Evolutionary conservation across 2,888 invertebrate genomes (phyloP), one percentile per base, ranked within the genome.

Genomic region (Lutraria lutraria): DNA sequence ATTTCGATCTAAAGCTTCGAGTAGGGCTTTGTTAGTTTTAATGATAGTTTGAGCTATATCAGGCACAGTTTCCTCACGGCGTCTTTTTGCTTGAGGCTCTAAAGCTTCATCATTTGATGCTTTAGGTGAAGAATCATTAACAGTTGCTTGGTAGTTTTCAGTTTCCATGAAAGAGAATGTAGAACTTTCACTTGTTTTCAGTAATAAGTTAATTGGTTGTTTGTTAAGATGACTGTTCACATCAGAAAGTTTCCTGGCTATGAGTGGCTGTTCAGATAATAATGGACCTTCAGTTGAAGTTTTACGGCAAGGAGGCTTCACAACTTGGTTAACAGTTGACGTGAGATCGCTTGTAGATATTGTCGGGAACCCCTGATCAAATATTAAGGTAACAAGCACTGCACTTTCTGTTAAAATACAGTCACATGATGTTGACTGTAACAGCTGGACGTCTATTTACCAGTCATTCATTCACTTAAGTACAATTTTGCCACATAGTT

Each of bases 311-410:
- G 76, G 19, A 31, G 76, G 25, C 76, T 34, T 34, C 76, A 76
- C 76, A 76, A 76, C 31, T 76, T 19, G 76, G 29, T 76, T 31
- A 15, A 76, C 16, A 15, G 76, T 76, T 31, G 76, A 31, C 76
- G 16, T 34, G 29, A 76, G 29, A 76, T 31, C 76, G 19, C 76
- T 76, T 31, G 76, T 34, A 34, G 76, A 34, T 31, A 76, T 76
- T 16, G 76, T 76, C 29, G 29, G 34, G 31, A 31, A 76, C 29
- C 76, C 76, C 76, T 76, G 19, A 76, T 76, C 31, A 76, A 76
- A 76, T 34, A 76, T 76, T 31, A 76, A 76, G 34, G 31, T 76
- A 34, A 76, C 76, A 76, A 76, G 76, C 76, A 76, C 76, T 76
- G 76, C 76, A 34, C 34, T 76, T 76, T 76, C 76, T 76, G 34